Evolutionary conservation across 2,888 invertebrate genomes (phyloP).

Genomic region (Oscheius sp.): DNA sequence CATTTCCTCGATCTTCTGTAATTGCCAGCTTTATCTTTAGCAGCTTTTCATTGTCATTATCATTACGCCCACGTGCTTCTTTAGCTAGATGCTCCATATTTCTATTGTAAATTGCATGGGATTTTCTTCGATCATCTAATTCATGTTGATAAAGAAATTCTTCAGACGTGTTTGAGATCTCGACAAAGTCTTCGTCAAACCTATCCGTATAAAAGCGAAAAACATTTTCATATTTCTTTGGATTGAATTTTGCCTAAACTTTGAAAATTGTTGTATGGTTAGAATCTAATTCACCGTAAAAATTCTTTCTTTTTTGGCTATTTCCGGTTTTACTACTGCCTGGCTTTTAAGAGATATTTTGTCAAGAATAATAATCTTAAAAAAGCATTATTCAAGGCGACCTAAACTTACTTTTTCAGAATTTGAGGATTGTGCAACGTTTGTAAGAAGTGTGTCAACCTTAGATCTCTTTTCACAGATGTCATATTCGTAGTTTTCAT

Average conservation of each 20-base stretch:
- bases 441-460: too few relatives aligned
- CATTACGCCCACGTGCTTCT: background rate
- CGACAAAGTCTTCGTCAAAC: background rate
- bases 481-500: constrained; percentile 8
- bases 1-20: background rate
- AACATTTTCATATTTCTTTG: background rate
- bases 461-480: background rate
- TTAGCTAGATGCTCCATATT: background rate
- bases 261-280: background rate
- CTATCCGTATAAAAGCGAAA: background rate
- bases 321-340: background rate
- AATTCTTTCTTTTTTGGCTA: background rate
- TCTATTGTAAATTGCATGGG: too few relatives aligned
- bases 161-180: background rate
- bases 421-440: too few relatives aligned
- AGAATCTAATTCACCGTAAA: background rate
- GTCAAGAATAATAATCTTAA: background rate
- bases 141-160: too few relatives aligned
- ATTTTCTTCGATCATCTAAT: too few relatives aligned
- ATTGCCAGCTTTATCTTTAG: background rate
- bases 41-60: background rate
- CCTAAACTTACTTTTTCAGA: background rate
- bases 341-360: background rate
- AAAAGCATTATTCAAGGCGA: background rate
- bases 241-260: constrained; percentile 1